Conservation (phyloP, 2,113 vertebrate genomes). For the Anhinga rufa region DNA sequence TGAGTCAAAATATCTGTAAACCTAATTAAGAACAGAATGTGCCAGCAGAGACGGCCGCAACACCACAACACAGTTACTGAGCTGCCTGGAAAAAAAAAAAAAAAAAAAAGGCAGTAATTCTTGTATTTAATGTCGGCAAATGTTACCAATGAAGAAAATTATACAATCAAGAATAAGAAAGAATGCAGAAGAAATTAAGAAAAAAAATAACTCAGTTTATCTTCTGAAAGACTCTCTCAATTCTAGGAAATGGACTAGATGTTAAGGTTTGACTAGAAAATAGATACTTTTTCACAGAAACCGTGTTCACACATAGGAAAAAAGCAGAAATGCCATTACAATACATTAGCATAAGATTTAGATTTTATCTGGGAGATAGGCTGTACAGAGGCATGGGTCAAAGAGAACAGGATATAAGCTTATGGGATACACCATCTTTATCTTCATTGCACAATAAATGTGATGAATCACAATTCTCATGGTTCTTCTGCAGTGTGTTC, state of each 20-base stretch:
- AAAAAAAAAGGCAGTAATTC: neutral
- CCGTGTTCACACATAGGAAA: neutral
- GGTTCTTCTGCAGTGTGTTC: neutral
- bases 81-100: neutral
- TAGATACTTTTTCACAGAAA: neutral
- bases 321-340: neutral
- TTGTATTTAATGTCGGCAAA: neutral
- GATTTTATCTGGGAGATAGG: neutral
- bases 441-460: neutral
- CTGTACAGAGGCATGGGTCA: neutral
- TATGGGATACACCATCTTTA: neutral
- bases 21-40: conserved; percentile 12
- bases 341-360: neutral
- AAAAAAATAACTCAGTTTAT: neutral
- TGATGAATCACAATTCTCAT: neutral
- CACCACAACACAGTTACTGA: neutral
- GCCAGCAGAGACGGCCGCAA: neutral
- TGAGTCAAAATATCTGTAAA: conserved; percentile 29
- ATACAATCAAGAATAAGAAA: neutral
- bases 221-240: neutral
- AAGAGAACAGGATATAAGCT: neutral
- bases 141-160: neutral
- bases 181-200: neutral
- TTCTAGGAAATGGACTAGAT: neutral
- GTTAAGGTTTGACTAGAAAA: neutral